These are phyloP conservation scores for Eurystomus gularis DNA, from an alignment of 2,113 vertebrate species.

Conservation along the genomic window DNA sequence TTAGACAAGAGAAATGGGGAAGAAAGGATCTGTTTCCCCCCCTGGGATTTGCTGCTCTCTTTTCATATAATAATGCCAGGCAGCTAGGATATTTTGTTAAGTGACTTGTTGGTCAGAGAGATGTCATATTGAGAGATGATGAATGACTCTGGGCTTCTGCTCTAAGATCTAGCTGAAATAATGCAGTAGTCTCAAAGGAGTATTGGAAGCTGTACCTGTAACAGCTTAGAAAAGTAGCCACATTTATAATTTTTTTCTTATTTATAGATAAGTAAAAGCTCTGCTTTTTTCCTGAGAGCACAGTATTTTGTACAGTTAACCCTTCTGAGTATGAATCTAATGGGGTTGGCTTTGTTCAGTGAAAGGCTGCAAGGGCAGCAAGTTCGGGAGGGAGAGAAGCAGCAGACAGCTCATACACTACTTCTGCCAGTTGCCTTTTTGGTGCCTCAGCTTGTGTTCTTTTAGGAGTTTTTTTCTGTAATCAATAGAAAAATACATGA, in stretches of 20 bases:
- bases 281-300: background rate
- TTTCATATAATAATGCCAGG: constrained; percentile 40
- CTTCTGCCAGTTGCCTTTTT: background rate
- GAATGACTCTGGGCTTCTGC: constrained; percentile 75
- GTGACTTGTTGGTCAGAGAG: constrained; percentile 72
- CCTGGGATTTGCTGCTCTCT: background rate
- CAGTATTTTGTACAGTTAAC: background rate
- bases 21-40: background rate
- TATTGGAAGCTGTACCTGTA: constrained; percentile 65
- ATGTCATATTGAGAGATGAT: constrained; percentile 76
- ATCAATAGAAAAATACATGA: background rate
- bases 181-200: constrained; percentile 69
- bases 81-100: constrained; percentile 69
- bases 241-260: background rate
- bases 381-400: background rate
- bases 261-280: background rate
- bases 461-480: background rate
- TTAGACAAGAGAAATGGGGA: background rate
- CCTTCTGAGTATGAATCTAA: background rate
- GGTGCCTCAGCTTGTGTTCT: background rate
- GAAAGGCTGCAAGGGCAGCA: background rate
- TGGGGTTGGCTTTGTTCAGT: background rate
- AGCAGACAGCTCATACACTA: background rate
- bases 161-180: constrained; percentile 62
- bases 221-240: constrained; percentile 4